Base-by-base conservation (phyloP, 2,888 invertebrate genomes). In the Nomada ruficornis region DNA sequence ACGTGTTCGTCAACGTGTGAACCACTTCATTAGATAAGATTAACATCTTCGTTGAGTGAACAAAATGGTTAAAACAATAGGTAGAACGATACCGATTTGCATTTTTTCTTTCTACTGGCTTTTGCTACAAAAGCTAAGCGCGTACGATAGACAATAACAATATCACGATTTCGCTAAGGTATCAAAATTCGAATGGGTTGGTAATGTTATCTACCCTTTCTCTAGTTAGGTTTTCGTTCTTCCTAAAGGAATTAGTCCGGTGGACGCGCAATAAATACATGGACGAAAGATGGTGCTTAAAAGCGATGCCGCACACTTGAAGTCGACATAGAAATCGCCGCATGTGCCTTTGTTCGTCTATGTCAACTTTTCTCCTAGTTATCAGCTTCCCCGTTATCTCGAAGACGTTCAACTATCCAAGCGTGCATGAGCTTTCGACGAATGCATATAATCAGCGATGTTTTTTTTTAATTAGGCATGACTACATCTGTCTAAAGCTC, bases 11-110 rank as follows among this genome's bases (percentile, higher is more conserved):
- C 47, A 1, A 13, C 9, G 10, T 18, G 18, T 18, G n/a, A 57
- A 44, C 52, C 23, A 26, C 74, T 60, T 50, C 50, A 10, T 36
- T 47, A 60, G 76, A 78, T 75, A 78, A 78, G 77, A 78, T 78
- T 75, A 75, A 23, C 15, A 52, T 18, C 50, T 60, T 57, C 23
- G 50, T 23, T 62, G 11, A 55, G 10, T 36, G 52, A 52, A 23
- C 54, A 74, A 74, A 67, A 26, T 65, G 18, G 20, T 26, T 23
- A 3, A 59, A 60, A 77, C 77, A 77, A 74, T 74, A 60, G 10
- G 13, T 18, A n/a, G 2, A n/a, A n/a, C 5, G 65, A 74, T 59
- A 54, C 26, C 26, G 42, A 18, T 23, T 44, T 26, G 29, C 10
- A 36, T 13, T 52, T 47, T 20, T 26, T 52, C 50, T 63, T 54